Base-by-base conservation (phyloP, 2,797 vertebrate genomes). In the Neomorphus geoffroyi region DNA sequence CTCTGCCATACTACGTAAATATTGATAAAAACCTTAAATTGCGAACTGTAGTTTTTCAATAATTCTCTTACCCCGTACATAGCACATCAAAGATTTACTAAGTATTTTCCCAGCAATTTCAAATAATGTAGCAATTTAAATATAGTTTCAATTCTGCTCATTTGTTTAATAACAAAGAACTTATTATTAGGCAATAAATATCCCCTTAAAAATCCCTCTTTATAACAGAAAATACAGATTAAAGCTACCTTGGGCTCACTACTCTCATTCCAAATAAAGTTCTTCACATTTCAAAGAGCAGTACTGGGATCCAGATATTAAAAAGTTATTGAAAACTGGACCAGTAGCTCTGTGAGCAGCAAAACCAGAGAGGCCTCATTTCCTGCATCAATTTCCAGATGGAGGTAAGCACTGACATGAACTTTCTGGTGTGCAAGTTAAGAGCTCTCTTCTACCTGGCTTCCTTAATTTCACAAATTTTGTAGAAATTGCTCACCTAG, bases 401-500 rank as follows among this genome's bases (percentile, higher is more conserved):
- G 19, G 26, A 87, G 48, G 26, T 43, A 83, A 88, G 37, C 0
- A 1, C 4, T 56, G 46, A 72, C 0, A 0, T 18, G 15, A 90
- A 50, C 27, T n/a, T 69, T 78, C 61, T 2, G 1, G 37, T 1
- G 12, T 24, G 18, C 21, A 67, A 37, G 41, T 67, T 82, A 82
- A 41, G 33, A 61, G 41, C 11, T 22, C 54, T 3, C 1, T 61
- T 46, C 53, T 62, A 88, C 62, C 58, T 41, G 41, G 37, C 43
- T 51, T 72, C 46, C 57, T 67, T 23, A 33, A 22, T 74, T 91
- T 28, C 73, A 81, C 33, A 33, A 32, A 58, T 60, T 69, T 46
- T 46, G 16, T 18, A 83, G 51, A 35, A 92, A 90, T 10, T 41
- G 62, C 51, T 64, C 65, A 83, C 18, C 70, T 81, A 66, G 45